Evolutionary conservation across 2,888 invertebrate genomes (phyloP).

Genomic region (Sarcophaga subvicina): DNA sequence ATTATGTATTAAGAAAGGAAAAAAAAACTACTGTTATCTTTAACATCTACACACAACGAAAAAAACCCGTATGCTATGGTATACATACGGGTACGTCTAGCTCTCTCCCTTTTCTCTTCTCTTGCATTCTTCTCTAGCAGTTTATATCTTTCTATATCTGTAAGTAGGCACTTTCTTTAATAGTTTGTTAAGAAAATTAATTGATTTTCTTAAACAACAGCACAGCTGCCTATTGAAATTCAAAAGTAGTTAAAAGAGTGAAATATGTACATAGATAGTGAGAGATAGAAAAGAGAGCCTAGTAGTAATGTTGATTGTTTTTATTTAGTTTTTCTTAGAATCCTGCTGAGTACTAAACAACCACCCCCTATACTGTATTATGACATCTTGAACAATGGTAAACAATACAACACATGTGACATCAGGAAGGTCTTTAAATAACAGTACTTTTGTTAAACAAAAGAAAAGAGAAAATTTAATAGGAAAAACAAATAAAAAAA

Average conservation of each 20-base stretch:
- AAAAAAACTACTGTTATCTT: not conserved
- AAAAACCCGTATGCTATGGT: constrained; percentile 15
- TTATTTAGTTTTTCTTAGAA: constrained; percentile 41
- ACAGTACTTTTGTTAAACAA: not conserved
- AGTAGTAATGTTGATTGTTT: not conserved
- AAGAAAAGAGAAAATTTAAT: not conserved
- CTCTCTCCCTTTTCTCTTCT: not conserved
- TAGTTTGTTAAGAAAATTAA: constrained; percentile 24
- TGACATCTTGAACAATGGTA: constrained; percentile 48
- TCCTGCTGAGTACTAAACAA: constrained; percentile 63
- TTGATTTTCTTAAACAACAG: constrained; percentile 23
- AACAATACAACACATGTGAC: not conserved
- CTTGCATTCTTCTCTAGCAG: not conserved
- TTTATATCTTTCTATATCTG: not conserved
- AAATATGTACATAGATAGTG: too few relatives aligned
- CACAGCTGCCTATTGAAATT: constrained; percentile 28
- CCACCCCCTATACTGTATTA: constrained; percentile 59
- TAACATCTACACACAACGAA: constrained; percentile 6
- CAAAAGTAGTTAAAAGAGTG: not conserved
- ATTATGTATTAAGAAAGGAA: not conserved
- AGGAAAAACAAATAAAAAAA: not conserved
- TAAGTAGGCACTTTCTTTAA: constrained; percentile 7
- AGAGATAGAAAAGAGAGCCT: not conserved
- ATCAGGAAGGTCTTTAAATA: not conserved
- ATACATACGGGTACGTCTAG: not conserved